Percentiles rank a stretch among this genome's conserved stretches.
Evolutionary conservation across 2,797 vertebrate genomes (phyloP).

Genomic region (Phoebastria nigripes): DNA sequence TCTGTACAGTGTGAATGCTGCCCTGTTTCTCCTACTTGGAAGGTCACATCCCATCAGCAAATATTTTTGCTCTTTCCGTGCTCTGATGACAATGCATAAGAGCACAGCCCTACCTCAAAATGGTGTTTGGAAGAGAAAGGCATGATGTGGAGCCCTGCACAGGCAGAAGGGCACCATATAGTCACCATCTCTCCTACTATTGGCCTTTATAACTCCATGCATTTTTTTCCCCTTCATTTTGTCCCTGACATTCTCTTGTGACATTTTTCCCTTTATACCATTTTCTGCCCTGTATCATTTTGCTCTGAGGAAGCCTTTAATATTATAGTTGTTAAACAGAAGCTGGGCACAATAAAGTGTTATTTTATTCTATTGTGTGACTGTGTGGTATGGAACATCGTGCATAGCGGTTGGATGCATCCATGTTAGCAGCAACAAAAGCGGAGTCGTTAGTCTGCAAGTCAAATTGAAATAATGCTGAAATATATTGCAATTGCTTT

Average conservation of each 20-base stretch:
- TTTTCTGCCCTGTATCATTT: neutral
- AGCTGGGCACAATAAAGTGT: constrained; percentile 36
- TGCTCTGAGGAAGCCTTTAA: neutral
- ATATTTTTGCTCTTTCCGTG: neutral
- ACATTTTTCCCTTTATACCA: neutral
- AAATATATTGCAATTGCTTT: neutral
- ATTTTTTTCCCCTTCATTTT: neutral
- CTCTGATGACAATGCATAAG: fast-evolving
- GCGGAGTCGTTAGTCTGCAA: neutral
- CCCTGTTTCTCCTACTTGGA: neutral
- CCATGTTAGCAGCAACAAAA: neutral
- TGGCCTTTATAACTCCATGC: neutral
- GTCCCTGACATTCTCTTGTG: neutral
- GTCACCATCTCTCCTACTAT: neutral
- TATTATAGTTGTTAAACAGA: neutral
- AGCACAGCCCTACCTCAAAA: neutral
- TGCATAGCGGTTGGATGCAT: neutral
- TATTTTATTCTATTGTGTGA: constrained; percentile 3
- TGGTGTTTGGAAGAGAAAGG: neutral
- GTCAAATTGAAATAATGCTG: neutral
- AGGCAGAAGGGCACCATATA: neutral
- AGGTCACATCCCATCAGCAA: neutral
- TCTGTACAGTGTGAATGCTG: neutral
- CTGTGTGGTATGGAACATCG: neutral
- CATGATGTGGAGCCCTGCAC: neutral